phyloP scores from a whole-genome alignment of 2,888 invertebrate species.

The Agrochola litura region DNA sequence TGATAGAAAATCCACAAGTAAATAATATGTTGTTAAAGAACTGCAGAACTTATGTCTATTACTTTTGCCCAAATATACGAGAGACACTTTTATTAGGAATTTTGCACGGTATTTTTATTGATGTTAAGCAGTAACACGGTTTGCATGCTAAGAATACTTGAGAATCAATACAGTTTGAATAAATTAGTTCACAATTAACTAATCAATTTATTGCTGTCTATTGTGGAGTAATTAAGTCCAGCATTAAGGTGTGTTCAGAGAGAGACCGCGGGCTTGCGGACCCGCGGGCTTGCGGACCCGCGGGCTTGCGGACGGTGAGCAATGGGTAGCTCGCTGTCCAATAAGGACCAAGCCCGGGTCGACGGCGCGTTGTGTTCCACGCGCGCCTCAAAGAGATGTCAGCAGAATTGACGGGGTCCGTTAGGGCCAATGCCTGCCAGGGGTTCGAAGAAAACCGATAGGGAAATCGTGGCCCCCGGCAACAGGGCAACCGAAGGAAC shows the following conservation, averaged over 20 bases:
- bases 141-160: not conserved
- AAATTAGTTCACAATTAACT: conserved; percentile 9
- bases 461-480: too few relatives aligned
- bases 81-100: not conserved
- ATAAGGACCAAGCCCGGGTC: too few relatives aligned
- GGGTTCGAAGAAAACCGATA: too few relatives aligned
- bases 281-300: too few relatives aligned
- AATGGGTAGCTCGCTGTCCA: too few relatives aligned
- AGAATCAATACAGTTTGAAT: not conserved
- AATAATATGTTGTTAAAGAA: not conserved
- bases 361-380: too few relatives aligned
- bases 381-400: too few relatives aligned
- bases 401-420: too few relatives aligned
- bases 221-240: conserved; percentile 4
- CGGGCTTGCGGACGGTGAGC: too few relatives aligned
- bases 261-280: too few relatives aligned
- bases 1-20: not conserved
- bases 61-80: not conserved
- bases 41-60: not conserved
- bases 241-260: not conserved
- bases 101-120: not conserved
- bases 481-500: too few relatives aligned
- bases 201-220: not conserved
- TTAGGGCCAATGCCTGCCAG: too few relatives aligned
- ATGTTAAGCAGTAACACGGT: not conserved